Evolutionary conservation across 37 sponge, comb jelly and placozoan genomes (phyloP), one percentile per base, ranked within the genome.

Genomic region (Crambe crambe): DNA sequence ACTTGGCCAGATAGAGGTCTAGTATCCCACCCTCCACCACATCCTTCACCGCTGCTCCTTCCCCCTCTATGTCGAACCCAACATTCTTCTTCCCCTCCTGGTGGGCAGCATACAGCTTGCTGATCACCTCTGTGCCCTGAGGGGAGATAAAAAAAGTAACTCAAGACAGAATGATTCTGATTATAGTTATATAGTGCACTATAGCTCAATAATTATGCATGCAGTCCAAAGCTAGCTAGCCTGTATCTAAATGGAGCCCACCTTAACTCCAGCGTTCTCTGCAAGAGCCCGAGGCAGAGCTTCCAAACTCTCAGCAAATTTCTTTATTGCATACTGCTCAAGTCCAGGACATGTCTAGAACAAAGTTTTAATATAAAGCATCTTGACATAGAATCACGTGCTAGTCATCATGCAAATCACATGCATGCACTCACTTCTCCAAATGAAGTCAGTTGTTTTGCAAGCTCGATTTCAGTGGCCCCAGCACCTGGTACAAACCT

Each of bases 301-400:
- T 67, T 98, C 99, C 75, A 98, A 71, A 32, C 89, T 87, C 20
- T 95, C 94, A 2, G 92, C 94, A 71, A 92, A 98, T 77, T 86
- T 93, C 86, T 95, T 91, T 75, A 98, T 93, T 59, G 96, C 92
- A 78, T 98, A 98, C 85, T 98, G 99, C 66, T 93, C 96, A 80
- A 98, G 56, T 0, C 98, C 98, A 22, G 98, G 94, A 81, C 93
- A 93, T 0, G 95, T 91, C 92, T 96, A 58, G 3, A 56, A 70
- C 1, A 36, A 41, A 0, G 32, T 27, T 27, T 20, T n/a, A 60
- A 71, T 25, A 41, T 22, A 39, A 31, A 6, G 74, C 57, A 23
- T 15, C 18, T 22, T 67, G 51, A 23, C 22, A 31, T 29, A 4
- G 37, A 38, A 34, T 15, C 51, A 47, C 12, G 51, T 12, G 12